Evolutionary conservation across 2,888 invertebrate genomes (phyloP).

Genomic region (Eupsilia transversa): DNA sequence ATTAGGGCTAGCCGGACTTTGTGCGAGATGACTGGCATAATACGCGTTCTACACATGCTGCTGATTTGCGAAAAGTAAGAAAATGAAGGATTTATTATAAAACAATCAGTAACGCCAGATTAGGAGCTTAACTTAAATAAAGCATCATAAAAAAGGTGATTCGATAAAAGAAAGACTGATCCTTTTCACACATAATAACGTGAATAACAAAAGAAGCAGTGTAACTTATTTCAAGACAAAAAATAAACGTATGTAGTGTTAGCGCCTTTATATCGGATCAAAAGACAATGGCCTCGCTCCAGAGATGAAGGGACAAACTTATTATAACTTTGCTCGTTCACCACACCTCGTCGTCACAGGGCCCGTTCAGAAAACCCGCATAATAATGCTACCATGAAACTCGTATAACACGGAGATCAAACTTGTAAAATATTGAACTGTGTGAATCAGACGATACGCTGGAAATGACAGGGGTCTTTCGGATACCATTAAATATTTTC

Average conservation of each 20-base stretch:
- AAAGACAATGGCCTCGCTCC: conserved; percentile 80
- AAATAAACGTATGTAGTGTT: conserved; percentile 61
- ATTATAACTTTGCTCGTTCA: conserved; percentile 88
- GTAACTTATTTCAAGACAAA: conserved; percentile 37
- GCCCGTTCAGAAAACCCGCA: conserved; percentile 81
- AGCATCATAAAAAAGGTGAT: conserved; percentile 3
- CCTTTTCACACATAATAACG: conserved; percentile 21
- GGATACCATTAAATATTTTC: conserved; percentile 74
- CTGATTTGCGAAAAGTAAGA: conserved; percentile 30
- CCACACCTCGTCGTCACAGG: conserved; percentile 82
- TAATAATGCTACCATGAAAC: conserved; percentile 80
- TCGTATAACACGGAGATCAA: conserved; percentile 79
- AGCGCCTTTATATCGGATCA: conserved; percentile 77
- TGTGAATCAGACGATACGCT: conserved; percentile 76
- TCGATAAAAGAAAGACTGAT: conserved; percentile 20
- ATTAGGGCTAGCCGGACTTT: conserved; percentile 67
- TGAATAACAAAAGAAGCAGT: conserved; percentile 31
- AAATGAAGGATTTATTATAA: neutral
- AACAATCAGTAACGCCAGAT: conserved; percentile 5
- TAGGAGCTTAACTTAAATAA: conserved; percentile 10
- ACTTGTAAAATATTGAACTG: conserved; percentile 79
- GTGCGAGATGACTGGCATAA: conserved; percentile 54
- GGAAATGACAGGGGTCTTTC: conserved; percentile 77
- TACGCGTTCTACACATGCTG: conserved; percentile 28
- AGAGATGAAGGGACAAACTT: conserved; percentile 82